Evolutionary conservation across 1,140 invertebrate genomes (phyloP).

Genomic region (Ceratina calcarata): DNA sequence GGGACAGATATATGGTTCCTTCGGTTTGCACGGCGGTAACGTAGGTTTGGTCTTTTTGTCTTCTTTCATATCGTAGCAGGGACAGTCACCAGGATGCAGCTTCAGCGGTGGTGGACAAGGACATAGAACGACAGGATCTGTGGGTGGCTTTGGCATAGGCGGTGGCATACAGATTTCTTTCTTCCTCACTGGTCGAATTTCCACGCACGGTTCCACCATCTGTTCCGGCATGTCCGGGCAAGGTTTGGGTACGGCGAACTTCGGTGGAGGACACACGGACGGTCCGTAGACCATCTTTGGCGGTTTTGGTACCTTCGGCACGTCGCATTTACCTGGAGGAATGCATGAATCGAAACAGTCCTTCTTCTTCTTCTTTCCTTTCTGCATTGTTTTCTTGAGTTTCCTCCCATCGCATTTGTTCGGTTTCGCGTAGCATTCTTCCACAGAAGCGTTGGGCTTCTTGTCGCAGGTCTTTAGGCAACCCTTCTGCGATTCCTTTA

Average conservation of each 20-base stretch:
- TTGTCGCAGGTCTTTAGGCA: not conserved
- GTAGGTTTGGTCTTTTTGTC: not conserved
- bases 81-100: constrained; percentile 67
- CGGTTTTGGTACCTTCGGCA: not conserved
- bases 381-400: not conserved
- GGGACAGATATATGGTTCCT: constrained; percentile 55
- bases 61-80: constrained; percentile 43
- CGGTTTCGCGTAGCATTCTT: too few species aligned
- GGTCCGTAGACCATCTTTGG: constrained; percentile 56
- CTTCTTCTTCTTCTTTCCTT: constrained; percentile 6
- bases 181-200: not conserved
- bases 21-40: constrained; percentile 42
- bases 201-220: not conserved
- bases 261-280: constrained; percentile 44
- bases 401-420: not conserved
- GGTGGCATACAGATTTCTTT: constrained; percentile 38
- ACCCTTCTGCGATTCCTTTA: not conserved
- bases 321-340: constrained; percentile 24
- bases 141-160: constrained; percentile 67
- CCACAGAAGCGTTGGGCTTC: not conserved
- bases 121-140: constrained; percentile 53
- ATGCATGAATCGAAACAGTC: constrained; percentile 30
- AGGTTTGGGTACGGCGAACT: constrained; percentile 40
- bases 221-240: constrained; percentile 31
- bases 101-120: constrained; percentile 69